These are phyloP conservation scores for Yponomeuta plumbellus DNA, from an alignment of 2,888 invertebrate genomes.

Conservation along the genomic window DNA sequence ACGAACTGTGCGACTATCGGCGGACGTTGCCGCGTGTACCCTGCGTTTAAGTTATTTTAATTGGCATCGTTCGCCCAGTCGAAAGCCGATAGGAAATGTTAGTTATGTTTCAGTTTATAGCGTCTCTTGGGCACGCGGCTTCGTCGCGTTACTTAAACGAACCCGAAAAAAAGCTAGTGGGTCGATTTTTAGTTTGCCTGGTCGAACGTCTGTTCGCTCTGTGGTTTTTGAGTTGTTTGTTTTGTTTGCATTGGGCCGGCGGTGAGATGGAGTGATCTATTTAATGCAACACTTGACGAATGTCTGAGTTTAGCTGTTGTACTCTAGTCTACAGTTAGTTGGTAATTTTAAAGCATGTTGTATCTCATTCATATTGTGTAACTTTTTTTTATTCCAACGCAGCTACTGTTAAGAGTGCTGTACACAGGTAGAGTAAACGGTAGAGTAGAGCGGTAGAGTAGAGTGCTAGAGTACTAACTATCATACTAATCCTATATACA, in stretches of 20 bases:
- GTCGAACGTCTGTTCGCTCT: constrained; percentile 40
- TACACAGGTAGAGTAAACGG: too few species aligned
- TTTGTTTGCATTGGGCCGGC: constrained; percentile 32
- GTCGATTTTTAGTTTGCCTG: constrained; percentile 49
- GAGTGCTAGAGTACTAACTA: too few species aligned
- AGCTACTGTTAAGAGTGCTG: background rate
- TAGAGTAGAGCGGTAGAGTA: too few species aligned
- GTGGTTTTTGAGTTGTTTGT: constrained; percentile 44
- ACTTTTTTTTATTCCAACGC: constrained; percentile 2
- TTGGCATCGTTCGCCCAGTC: background rate
- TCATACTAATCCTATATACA: too few species aligned
- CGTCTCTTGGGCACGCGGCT: background rate
- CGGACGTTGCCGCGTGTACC: constrained; percentile 7
- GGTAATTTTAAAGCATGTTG: constrained; percentile 31
- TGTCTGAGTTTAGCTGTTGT: constrained; percentile 60
- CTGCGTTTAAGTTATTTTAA: background rate
- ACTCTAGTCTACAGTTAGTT: constrained; percentile 70
- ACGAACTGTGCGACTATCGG: constrained; percentile 18
- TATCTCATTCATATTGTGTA: background rate
- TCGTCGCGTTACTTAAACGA: constrained; percentile 32
- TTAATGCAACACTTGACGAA: constrained; percentile 38
- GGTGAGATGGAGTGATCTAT: constrained; percentile 44
- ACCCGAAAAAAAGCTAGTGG: constrained; percentile 36
- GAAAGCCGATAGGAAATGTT: constrained; percentile 3
- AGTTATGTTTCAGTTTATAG: background rate